phyloP scores from a whole-genome alignment of 2,113 vertebrate genomes.

The Alosa alosa region DNA sequence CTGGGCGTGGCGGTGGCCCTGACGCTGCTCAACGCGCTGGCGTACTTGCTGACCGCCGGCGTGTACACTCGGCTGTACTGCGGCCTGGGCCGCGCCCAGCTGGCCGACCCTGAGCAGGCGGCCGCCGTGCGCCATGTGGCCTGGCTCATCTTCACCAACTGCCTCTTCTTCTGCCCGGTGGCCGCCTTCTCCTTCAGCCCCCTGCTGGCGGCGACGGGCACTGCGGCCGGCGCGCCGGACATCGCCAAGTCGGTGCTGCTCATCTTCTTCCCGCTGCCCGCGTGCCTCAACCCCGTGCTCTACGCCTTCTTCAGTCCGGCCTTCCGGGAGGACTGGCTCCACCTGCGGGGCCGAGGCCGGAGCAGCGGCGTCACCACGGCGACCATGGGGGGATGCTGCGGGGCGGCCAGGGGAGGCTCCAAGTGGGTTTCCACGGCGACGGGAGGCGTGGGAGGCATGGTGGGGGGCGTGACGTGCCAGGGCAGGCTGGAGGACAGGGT shows the following conservation, averaged over 20 bases:
- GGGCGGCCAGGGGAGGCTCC: conserved; percentile 37
- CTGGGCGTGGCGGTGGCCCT: conserved; percentile 88
- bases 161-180: conserved; percentile 97
- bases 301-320: conserved; percentile 95
- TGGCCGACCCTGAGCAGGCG: conserved; percentile 84
- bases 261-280: conserved; percentile 92
- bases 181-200: conserved; percentile 95
- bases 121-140: conserved; percentile 89
- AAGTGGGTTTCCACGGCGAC: not conserved
- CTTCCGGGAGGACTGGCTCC: conserved; percentile 93
- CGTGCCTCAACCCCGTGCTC: conserved; percentile 91
- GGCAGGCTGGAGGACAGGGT: not conserved
- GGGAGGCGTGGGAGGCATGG: conserved; percentile 52
- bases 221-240: conserved; percentile 82
- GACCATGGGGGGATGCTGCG: conserved; percentile 49
- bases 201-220: conserved; percentile 76
- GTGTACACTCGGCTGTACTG: conserved; percentile 97
- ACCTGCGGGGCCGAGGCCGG: conserved; percentile 65
- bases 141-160: conserved; percentile 98
- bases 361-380: conserved; percentile 57
- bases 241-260: conserved; percentile 95
- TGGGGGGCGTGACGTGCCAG: not conserved
- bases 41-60: conserved; percentile 88
- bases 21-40: conserved; percentile 89
- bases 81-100: conserved; percentile 86